phyloP scores from a whole-genome alignment of 2,888 invertebrate genomes.

The Iphiclides podalirius region DNA sequence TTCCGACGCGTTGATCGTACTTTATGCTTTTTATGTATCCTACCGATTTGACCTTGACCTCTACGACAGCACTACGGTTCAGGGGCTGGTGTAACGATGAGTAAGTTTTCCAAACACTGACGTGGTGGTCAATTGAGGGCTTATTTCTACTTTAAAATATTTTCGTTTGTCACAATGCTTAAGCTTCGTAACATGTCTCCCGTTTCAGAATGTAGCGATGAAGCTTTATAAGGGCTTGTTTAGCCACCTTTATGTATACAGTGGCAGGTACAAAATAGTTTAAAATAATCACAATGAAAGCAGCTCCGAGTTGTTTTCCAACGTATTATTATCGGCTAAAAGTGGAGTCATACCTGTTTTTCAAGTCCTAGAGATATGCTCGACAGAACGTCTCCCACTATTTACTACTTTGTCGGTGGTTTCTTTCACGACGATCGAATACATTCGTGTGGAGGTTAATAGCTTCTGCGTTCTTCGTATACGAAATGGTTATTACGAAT shows the following conservation, averaged over 20 bases:
- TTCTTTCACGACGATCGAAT: neutral
- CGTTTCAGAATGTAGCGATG: no score
- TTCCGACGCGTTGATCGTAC: neutral
- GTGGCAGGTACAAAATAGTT: neutral
- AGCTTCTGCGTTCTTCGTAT: no score
- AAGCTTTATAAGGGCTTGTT: no score
- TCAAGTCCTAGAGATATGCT: constrained; percentile 18
- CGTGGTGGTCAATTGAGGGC: no score
- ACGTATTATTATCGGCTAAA: constrained; percentile 19
- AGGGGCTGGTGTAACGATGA: neutral
- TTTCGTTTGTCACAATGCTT: no score
- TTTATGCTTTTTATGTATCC: neutral
- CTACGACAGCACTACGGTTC: no score
- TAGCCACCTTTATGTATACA: no score
- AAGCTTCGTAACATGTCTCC: no score
- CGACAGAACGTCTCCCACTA: constrained; percentile 4
- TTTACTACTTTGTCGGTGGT: constrained; percentile 6
- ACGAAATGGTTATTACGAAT: no score
- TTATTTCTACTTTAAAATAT: no score
- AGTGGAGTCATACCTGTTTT: constrained; percentile 20
- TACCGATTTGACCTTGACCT: neutral
- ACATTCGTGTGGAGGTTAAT: no score
- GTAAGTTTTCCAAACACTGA: neutral
- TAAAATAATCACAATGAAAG: neutral
- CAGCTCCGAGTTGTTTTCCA: neutral